Percentiles rank a stretch among this genome's conserved stretches.
These are phyloP conservation scores for Moxostoma hubbsi DNA, from an alignment of 2,797 vertebrate species.

Conservation along the genomic window DNA sequence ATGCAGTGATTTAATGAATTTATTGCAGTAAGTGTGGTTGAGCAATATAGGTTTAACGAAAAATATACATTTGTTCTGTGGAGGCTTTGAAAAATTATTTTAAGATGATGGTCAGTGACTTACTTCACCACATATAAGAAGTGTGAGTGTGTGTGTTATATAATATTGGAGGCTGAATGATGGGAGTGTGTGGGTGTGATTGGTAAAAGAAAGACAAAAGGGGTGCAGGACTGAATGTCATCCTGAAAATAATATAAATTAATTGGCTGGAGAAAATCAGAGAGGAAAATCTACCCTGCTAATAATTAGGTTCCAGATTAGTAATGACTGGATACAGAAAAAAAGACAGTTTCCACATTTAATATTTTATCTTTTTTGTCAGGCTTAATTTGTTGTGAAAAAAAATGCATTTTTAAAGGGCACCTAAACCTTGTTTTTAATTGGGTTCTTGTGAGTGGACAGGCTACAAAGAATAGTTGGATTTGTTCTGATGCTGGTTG, in stretches of 20 bases:
- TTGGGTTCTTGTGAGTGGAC: conserved; percentile 67
- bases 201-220: conserved; percentile 58
- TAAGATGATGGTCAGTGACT: conserved; percentile 35
- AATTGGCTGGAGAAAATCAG: conserved; percentile 77
- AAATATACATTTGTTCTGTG: not conserved
- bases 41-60: not conserved
- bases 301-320: conserved; percentile 76
- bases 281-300: conserved; percentile 71
- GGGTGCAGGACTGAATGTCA: conserved; percentile 70
- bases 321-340: conserved; percentile 72
- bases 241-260: conserved; percentile 78
- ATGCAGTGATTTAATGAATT: conserved; percentile 51
- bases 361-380: conserved; percentile 72
- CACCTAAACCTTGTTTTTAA: conserved; percentile 72
- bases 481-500: conserved; percentile 33
- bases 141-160: conserved; percentile 51
- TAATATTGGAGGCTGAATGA: conserved; percentile 45
- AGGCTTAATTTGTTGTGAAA: conserved; percentile 77
- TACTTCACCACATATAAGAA: conserved; percentile 44
- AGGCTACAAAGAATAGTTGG: conserved; percentile 62
- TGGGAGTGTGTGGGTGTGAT: conserved; percentile 56
- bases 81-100: conserved; percentile 8
- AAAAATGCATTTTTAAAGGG: conserved; percentile 72
- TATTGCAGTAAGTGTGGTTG: conserved; percentile 34
- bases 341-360: conserved; percentile 58